These are phyloP conservation scores for Chelonus formosanus DNA, from an alignment of 2,888 invertebrate genomes.

Conservation along the genomic window DNA sequence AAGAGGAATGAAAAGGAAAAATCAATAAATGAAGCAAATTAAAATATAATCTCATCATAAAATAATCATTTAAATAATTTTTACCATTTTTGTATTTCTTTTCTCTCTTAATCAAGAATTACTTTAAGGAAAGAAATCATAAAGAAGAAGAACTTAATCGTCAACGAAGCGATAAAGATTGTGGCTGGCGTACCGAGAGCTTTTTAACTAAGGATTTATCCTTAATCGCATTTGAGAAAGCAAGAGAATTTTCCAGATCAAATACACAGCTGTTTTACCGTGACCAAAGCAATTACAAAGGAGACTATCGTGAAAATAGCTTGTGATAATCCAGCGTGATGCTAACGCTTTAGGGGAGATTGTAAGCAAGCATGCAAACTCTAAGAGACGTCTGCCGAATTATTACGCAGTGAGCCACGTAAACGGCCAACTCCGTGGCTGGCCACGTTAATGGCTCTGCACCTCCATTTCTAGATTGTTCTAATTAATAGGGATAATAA, in stretches of 20 bases:
- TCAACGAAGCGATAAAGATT: conserved; percentile 24
- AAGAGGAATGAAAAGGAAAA: no score
- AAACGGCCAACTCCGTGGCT: conserved; percentile 50
- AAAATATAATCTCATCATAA: no score
- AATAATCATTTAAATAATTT: no score
- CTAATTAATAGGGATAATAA: conserved; percentile 62
- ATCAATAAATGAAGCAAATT: no score
- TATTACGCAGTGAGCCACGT: conserved; percentile 55
- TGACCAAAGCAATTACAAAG: conserved; percentile 60
- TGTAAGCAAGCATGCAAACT: conserved; percentile 13
- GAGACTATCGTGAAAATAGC: conserved; percentile 55
- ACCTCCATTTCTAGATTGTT: conserved; percentile 55
- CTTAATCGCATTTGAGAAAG: conserved; percentile 35
- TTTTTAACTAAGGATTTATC: conserved; percentile 18
- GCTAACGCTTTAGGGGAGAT: conserved; percentile 25
- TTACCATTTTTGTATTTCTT: background rate
- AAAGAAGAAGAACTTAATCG: conserved; percentile 16
- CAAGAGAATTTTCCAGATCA: conserved; percentile 40
- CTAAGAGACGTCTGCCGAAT: conserved; percentile 47
- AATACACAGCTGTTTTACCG: conserved; percentile 59
- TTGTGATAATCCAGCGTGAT: conserved; percentile 55
- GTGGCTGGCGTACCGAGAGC: background rate
- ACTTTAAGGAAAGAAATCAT: background rate
- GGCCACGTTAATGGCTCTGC: conserved; percentile 53
- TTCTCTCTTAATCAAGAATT: conserved; percentile 4